Evolutionary conservation across 1,140 invertebrate species (phyloP).

Genomic region (Drosophila jambulina): DNA sequence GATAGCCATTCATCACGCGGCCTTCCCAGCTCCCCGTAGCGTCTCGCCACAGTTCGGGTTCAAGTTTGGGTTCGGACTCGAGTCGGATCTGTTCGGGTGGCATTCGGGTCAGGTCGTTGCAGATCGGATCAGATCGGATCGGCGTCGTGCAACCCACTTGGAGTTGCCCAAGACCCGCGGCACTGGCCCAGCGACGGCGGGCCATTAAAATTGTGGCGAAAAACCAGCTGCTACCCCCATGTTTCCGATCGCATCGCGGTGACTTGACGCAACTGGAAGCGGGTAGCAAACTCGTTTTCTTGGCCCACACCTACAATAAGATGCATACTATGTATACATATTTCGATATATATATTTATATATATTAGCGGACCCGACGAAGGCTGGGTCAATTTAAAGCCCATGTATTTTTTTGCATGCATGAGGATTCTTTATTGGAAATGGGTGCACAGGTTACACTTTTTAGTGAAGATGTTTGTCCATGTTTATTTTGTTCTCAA

Average conservation of each 20-base stretch:
- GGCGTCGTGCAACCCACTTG: constrained; percentile 69
- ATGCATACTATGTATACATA: constrained; percentile 23
- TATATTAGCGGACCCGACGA: background rate
- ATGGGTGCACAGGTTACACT: too few species aligned
- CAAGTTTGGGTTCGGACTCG: constrained; percentile 14
- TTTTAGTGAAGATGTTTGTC: too few species aligned
- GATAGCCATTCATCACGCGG: constrained; percentile 77
- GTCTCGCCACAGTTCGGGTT: constrained; percentile 21
- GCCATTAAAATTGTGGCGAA: constrained; percentile 72
- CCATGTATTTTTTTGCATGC: too few species aligned
- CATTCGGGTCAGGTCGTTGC: constrained; percentile 8
- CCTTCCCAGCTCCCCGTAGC: constrained; percentile 3
- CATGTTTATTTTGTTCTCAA: too few species aligned
- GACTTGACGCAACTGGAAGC: constrained; percentile 70
- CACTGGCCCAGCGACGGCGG: constrained; percentile 50
- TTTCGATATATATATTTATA: constrained; percentile 2
- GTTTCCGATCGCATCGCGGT: constrained; percentile 59
- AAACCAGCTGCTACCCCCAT: constrained; percentile 80
- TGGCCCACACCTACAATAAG: constrained; percentile 35
- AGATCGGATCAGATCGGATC: constrained; percentile 34
- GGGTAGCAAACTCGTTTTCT: constrained; percentile 70
- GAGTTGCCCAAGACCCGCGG: constrained; percentile 69
- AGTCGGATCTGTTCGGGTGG: constrained; percentile 35
- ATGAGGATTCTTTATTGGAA: too few species aligned
- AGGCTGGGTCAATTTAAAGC: background rate